These are phyloP conservation scores for Lagria hirta DNA, from an alignment of 2,888 invertebrate genomes.

Conservation along the genomic window DNA sequence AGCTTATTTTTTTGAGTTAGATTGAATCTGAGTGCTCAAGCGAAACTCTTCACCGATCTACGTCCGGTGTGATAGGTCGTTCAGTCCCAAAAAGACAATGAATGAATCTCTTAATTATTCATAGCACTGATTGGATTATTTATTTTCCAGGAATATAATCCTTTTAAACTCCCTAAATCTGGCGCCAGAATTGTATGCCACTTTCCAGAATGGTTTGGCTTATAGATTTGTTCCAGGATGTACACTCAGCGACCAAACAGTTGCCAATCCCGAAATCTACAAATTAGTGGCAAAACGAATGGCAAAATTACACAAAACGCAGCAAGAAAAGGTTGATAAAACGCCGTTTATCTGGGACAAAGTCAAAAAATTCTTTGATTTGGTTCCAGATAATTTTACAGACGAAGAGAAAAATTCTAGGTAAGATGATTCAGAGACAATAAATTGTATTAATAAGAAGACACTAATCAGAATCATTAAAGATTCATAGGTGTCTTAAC, in stretches of 20 bases:
- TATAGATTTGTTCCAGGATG: slow-evolving; percentile 86
- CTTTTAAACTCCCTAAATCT: slow-evolving; percentile 72
- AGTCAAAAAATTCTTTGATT: slow-evolving; percentile 69
- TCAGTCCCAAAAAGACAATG: too few relatives aligned
- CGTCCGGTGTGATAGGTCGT: too few relatives aligned
- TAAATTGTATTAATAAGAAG: slow-evolving; percentile 2
- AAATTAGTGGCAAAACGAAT: slow-evolving; percentile 76
- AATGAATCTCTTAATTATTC: too few relatives aligned
- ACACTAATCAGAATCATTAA: neutral
- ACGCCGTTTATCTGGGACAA: slow-evolving; percentile 77
- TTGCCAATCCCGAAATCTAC: slow-evolving; percentile 68
- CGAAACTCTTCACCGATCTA: too few relatives aligned
- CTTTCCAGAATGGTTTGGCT: slow-evolving; percentile 90
- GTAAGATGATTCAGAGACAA: slow-evolving; percentile 14
- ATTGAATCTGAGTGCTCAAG: neutral
- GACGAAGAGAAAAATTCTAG: slow-evolving; percentile 51
- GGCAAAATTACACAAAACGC: slow-evolving; percentile 78
- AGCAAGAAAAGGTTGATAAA: slow-evolving; percentile 40
- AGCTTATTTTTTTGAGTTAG: slow-evolving; percentile 3
- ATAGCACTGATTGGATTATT: too few relatives aligned
- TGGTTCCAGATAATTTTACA: slow-evolving; percentile 71
- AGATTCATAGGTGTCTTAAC: too few relatives aligned
- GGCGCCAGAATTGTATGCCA: slow-evolving; percentile 85
- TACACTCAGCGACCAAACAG: slow-evolving; percentile 68
- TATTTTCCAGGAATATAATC: slow-evolving; percentile 55